These are phyloP conservation scores for Sepioteuthis lessoniana DNA, from an alignment of 2,888 invertebrate genomes.

Conservation along the genomic window DNA sequence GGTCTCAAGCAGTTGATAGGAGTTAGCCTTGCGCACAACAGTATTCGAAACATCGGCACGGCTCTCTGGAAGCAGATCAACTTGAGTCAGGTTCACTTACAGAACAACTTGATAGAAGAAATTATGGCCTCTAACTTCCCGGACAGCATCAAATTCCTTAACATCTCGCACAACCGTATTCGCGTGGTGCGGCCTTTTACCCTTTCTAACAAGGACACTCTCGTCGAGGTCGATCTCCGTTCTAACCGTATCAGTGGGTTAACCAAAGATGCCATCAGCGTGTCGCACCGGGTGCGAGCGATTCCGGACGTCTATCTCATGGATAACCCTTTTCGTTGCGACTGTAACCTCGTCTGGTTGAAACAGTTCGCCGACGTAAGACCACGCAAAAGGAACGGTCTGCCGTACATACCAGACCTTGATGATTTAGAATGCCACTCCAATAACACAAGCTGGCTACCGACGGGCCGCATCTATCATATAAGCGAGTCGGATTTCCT, in stretches of 20 bases:
- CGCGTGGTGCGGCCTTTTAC: conserved; percentile 42
- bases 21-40: conserved; percentile 38
- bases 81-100: conserved; percentile 40
- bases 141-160: conserved; percentile 13
- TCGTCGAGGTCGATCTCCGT: not conserved
- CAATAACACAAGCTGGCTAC: not conserved
- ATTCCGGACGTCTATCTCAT: conserved; percentile 44
- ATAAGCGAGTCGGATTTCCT: conserved; percentile 39
- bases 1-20: conserved; percentile 44
- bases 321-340: conserved; percentile 38
- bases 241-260: not conserved
- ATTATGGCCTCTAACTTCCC: conserved; percentile 43
- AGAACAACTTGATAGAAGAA: conserved; percentile 35
- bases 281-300: not conserved
- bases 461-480: conserved; percentile 39
- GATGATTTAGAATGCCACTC: conserved; percentile 1
- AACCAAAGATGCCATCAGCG: not conserved
- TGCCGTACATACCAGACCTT: conserved; percentile 39
- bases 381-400: not conserved
- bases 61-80: conserved; percentile 43
- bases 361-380: conserved; percentile 15
- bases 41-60: conserved; percentile 25
- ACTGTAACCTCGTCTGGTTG: conserved; percentile 44
- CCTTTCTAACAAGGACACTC: conserved; percentile 38
- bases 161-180: conserved; percentile 24